A percentile compares a stretch with the other conserved stretches of the same genome.
phyloP scores from a whole-genome alignment of 1,140 invertebrate species.

The Dermatophagoides farinae region DNA sequence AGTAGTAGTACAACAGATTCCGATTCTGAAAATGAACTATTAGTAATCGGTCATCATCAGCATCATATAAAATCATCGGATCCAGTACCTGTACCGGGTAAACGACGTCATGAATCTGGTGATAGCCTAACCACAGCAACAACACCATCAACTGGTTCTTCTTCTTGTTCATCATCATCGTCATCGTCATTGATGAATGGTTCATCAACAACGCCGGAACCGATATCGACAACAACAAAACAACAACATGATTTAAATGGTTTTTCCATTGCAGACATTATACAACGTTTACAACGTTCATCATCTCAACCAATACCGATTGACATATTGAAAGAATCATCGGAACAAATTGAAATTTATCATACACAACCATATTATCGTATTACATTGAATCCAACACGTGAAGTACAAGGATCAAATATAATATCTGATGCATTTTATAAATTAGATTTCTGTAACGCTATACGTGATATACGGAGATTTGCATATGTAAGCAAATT shows the following conservation, averaged over 20 bases:
- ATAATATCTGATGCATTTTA: slow-evolving; percentile 83
- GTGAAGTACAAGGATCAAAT: slow-evolving; percentile 80
- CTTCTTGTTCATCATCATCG: too few species aligned
- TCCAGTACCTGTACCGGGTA: too few species aligned
- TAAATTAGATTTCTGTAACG: slow-evolving; percentile 65
- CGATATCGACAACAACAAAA: background rate
- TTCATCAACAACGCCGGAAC: background rate
- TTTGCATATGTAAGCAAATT: slow-evolving; percentile 93
- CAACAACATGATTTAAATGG: background rate
- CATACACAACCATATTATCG: slow-evolving; percentile 52
- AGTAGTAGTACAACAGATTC: too few species aligned
- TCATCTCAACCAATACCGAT: background rate
- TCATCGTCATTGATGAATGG: background rate
- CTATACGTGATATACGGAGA: slow-evolving; percentile 71
- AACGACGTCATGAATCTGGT: too few species aligned
- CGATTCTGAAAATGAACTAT: too few species aligned
- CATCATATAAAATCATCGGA: too few species aligned
- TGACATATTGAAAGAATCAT: background rate
- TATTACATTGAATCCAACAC: slow-evolving; percentile 70
- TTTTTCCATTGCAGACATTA: background rate
- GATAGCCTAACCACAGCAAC: background rate
- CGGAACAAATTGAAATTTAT: background rate
- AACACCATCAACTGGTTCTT: background rate
- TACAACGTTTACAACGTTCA: slow-evolving; percentile 8
- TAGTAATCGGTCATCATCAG: too few species aligned